A percentile compares a stretch with the other conserved stretches of the same genome.
Evolutionary conservation across 2,797 vertebrate genomes (phyloP).

Genomic region (Sebastes matsubarae): DNA sequence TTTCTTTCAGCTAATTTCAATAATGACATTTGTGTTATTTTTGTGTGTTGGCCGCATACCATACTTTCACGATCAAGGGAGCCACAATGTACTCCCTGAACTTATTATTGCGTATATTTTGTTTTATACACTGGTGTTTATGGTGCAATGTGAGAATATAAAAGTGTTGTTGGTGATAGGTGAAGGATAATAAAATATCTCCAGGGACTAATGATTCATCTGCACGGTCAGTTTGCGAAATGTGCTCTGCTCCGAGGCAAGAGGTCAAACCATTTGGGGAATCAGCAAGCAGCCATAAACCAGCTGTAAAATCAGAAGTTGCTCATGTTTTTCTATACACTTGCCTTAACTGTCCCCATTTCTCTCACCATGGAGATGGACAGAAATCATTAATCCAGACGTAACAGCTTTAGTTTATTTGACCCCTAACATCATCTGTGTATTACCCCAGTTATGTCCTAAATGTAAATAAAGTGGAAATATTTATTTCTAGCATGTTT

Average conservation of each 20-base stretch:
- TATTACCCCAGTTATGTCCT: conserved; percentile 13
- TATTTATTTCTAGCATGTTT: conserved; percentile 39
- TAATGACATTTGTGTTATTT: conserved; percentile 24
- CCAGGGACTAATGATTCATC: conserved; percentile 18
- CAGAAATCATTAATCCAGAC: conserved; percentile 20
- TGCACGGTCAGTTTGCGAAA: background rate
- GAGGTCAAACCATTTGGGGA: background rate
- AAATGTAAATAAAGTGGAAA: conserved; percentile 62
- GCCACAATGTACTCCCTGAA: background rate
- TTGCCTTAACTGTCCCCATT: background rate
- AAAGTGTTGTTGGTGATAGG: background rate
- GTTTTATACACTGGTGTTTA: background rate
- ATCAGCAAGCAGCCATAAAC: conserved; percentile 26
- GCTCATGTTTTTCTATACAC: conserved; percentile 2
- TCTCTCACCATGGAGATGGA: background rate
- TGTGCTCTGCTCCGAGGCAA: background rate
- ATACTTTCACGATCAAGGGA: background rate
- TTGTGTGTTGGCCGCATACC: background rate
- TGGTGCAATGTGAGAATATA: conserved; percentile 5
- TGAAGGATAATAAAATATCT: conserved; percentile 17
- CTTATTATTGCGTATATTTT: background rate
- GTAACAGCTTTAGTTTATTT: conserved; percentile 46
- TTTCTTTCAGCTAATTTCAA: conserved; percentile 33
- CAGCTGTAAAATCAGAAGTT: conserved; percentile 33
- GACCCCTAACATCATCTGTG: conserved; percentile 38